A percentile compares a stretch with the other conserved stretches of the same genome.
phyloP scores from a whole-genome alignment of 2,888 invertebrate genomes.

The Agrochola circellaris region DNA sequence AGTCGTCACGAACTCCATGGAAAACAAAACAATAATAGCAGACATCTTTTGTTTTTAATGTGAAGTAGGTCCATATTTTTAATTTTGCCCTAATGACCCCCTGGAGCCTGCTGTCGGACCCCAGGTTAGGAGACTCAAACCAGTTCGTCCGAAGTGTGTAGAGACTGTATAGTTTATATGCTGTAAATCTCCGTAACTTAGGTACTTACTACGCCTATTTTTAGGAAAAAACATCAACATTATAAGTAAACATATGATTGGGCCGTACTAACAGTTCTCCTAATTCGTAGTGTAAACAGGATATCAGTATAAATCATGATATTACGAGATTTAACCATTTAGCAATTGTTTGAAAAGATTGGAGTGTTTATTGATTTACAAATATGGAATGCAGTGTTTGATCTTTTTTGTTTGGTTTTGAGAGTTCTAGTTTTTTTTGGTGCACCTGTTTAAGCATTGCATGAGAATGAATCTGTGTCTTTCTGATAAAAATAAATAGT shows the following conservation, averaged over 20 bases:
- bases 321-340: slow-evolving; percentile 17
- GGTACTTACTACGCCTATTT: slow-evolving; percentile 25
- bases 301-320: slow-evolving; percentile 19
- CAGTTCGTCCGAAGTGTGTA: neutral
- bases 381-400: slow-evolving; percentile 2
- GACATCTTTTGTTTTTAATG: neutral
- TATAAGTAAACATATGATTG: slow-evolving; percentile 9
- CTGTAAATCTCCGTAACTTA: neutral
- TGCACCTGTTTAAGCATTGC: neutral
- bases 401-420: slow-evolving; percentile 16
- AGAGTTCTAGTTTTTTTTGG: neutral
- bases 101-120: too few species aligned
- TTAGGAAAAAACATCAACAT: slow-evolving; percentile 38
- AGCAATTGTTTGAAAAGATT: slow-evolving; percentile 20
- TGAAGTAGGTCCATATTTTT: neutral
- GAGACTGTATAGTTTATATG: neutral
- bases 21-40: neutral
- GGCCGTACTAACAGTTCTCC: slow-evolving; percentile 9
- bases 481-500: neutral
- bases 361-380: neutral
- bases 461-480: too few species aligned
- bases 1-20: neutral
- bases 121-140: too few species aligned
- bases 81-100: neutral
- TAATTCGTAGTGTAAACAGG: slow-evolving; percentile 39